phyloP scores from a whole-genome alignment of 92 coral and sea anemone species.

The Galaxea fascicularis region DNA sequence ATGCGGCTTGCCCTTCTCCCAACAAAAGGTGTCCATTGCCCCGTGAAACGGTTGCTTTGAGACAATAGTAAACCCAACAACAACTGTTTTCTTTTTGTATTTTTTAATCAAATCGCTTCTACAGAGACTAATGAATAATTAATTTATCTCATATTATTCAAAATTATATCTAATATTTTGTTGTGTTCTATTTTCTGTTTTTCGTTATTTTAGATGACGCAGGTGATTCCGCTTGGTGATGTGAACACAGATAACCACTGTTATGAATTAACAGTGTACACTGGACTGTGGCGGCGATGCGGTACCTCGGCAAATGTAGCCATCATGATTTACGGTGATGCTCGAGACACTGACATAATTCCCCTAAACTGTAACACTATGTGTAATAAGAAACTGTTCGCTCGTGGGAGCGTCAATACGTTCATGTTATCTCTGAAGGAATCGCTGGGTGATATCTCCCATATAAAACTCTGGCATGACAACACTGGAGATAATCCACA shows the following conservation, averaged over 20 bases:
- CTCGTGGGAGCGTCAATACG: slow-evolving; percentile 85
- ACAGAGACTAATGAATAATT: no score
- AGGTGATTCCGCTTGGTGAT: slow-evolving; percentile 79
- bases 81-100: no score
- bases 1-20: background rate
- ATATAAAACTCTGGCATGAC: slow-evolving; percentile 93
- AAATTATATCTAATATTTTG: no score
- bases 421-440: slow-evolving; percentile 73
- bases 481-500: slow-evolving; percentile 90
- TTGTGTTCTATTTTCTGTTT: background rate
- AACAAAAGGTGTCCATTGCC: background rate
- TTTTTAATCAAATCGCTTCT: no score
- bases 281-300: slow-evolving; percentile 92
- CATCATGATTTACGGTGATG: slow-evolving; percentile 81
- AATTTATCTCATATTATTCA: no score
- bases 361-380: slow-evolving; percentile 77
- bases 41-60: no score
- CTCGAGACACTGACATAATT: slow-evolving; percentile 75
- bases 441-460: slow-evolving; percentile 82
- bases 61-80: no score
- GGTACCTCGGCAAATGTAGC: slow-evolving; percentile 96
- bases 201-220: slow-evolving; percentile 63
- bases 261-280: slow-evolving; percentile 81
- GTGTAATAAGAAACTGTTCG: slow-evolving; percentile 90
- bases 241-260: slow-evolving; percentile 56